Conservation (phyloP, 2,797 vertebrate genomes). For the Xenopus petersii region DNA sequence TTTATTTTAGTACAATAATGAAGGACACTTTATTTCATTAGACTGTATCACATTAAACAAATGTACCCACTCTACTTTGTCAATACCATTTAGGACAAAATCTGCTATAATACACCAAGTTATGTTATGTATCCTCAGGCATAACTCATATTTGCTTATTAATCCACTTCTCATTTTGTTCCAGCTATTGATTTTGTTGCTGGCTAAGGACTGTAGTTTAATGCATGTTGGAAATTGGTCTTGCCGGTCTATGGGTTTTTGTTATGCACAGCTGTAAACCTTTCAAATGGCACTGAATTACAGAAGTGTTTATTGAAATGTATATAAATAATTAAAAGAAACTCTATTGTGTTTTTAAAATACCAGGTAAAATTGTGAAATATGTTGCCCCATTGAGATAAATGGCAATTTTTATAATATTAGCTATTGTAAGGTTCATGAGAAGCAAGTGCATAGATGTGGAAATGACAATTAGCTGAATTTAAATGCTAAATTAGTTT, state of each 20-base stretch:
- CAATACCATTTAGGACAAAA: slow-evolving; percentile 8
- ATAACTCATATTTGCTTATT: slow-evolving; percentile 1
- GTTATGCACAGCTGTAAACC: slow-evolving; percentile 25
- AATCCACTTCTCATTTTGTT: slow-evolving; percentile 32
- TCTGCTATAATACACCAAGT: slow-evolving; percentile 14
- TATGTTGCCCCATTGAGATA: slow-evolving; percentile 19
- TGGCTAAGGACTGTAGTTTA: neutral
- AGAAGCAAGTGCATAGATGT: neutral
- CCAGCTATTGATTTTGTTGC: slow-evolving; percentile 23
- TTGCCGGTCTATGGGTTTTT: slow-evolving; percentile 27
- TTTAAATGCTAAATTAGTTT: slow-evolving; percentile 11
- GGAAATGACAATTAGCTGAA: slow-evolving; percentile 10
- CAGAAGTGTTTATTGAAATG: neutral
- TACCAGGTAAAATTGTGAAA: neutral
- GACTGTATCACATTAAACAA: slow-evolving; percentile 14
- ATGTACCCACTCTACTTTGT: neutral
- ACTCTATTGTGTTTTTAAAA: slow-evolving; percentile 5
- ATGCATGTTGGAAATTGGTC: slow-evolving; percentile 10
- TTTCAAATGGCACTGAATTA: slow-evolving; percentile 20
- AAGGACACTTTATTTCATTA: slow-evolving; percentile 3
- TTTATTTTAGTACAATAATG: slow-evolving; percentile 3
- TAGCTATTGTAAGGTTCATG: neutral
- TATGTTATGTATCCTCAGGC: slow-evolving; percentile 10
- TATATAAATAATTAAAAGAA: slow-evolving; percentile 24
- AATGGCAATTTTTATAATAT: slow-evolving; percentile 11